These are phyloP conservation scores for Todiramphus chloris DNA, from an alignment of 2,113 vertebrate genomes.

Conservation along the genomic window DNA sequence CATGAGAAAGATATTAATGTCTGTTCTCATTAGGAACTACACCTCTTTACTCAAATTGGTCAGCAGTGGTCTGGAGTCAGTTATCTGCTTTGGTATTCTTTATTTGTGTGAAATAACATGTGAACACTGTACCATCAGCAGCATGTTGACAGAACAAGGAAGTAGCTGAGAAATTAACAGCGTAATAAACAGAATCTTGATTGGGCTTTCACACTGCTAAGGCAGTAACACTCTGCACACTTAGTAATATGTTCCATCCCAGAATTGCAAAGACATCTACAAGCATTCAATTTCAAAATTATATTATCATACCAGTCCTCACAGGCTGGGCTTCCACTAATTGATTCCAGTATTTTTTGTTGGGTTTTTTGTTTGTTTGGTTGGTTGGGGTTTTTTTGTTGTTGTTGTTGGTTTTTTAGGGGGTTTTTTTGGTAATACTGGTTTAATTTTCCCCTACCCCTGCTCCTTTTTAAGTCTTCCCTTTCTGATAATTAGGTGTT, in stretches of 20 bases:
- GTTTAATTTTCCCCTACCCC: neutral
- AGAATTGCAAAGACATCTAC: neutral
- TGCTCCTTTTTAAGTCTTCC: rapidly evolving
- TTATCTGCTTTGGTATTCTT: conserved; percentile 18
- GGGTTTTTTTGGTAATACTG: neutral
- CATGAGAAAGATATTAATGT: conserved; percentile 60
- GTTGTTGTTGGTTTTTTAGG: too few relatives aligned
- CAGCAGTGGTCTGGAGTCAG: conserved; percentile 16
- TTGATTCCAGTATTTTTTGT: neutral
- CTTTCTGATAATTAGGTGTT: neutral
- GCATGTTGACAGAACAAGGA: neutral
- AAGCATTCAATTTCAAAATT: neutral
- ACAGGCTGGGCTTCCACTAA: neutral
- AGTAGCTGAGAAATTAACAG: neutral
- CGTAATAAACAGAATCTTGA: neutral
- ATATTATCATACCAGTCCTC: neutral
- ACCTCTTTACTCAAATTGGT: conserved; percentile 52
- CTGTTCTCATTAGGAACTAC: conserved; percentile 57
- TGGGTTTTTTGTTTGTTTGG: neutral
- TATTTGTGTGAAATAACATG: conserved; percentile 30
- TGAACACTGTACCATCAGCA: neutral
- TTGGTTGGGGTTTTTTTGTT: too few relatives aligned
- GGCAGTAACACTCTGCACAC: neutral
- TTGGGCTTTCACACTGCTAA: neutral
- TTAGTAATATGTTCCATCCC: neutral